Evolutionary conservation across 92 coral and sea anemone species (phyloP), one percentile per base, ranked within the genome.

Genomic region (Siderastrea radians): DNA sequence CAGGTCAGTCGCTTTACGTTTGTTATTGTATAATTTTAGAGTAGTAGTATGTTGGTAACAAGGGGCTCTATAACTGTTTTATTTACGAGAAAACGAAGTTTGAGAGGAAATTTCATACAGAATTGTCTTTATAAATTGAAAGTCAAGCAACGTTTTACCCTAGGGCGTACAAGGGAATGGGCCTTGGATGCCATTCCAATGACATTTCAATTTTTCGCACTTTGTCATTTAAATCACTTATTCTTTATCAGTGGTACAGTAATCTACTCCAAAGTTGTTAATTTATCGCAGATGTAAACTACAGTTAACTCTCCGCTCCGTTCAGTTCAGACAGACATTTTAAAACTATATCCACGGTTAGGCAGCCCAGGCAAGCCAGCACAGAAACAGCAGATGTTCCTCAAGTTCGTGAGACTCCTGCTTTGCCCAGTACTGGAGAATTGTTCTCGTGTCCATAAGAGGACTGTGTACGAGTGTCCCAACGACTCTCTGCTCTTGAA

Each of bases 281-380:
- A 26, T 63, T 15, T 75, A 2, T 78, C 60, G 57, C 55, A 79
- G 84, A 47, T 79, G 14, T 64, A 61, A 51, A 4, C 49, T 81
- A 67, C 77, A 81, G 19, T 50, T 81, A 74, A 74, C 85, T 81
- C 52, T 26, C 76, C 72, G 64, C 72, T 6, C 8, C 72, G 48
- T 81, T 68, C n/a, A n/a, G n/a, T 57, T 81, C 85, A 5, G 76
- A 68, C 6, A 74, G 77, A 63, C 61, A 50, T 14, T 81, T 68
- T n/a, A 80, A 81, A 62, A 49, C 76, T 13, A 16, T 16, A 19
- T 17, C 12, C 72, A 49, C 44, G 49, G 53, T 70, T 70, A 81
- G 59, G 60, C 76, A 72, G 65, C 15, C 61, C 74, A 80, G 65
- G 77, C 76, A 75, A 75, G 26, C 79, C 61, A 52, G 51, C 12